Conservation (phyloP, 2,888 invertebrate species). For the Himalopsyche japonica region DNA sequence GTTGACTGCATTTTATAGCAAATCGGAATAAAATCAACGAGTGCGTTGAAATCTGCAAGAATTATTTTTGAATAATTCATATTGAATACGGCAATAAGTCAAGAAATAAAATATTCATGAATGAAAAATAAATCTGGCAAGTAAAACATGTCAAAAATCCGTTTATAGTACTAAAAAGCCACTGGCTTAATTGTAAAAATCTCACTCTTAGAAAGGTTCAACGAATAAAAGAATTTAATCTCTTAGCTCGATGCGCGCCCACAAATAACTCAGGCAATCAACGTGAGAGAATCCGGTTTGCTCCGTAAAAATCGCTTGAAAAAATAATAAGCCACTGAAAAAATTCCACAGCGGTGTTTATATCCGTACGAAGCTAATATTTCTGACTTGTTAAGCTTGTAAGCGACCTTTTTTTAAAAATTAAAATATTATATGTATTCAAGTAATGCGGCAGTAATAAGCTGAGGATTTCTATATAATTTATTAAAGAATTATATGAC, state of each 20-base stretch:
- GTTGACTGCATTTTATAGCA: too few species aligned
- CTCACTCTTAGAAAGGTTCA: neutral
- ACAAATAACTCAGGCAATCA: conserved; percentile 7
- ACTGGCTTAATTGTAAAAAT: neutral
- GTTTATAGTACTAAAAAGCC: neutral
- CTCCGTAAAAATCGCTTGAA: neutral
- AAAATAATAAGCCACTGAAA: neutral
- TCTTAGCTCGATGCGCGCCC: neutral
- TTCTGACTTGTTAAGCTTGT: neutral
- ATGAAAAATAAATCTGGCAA: neutral
- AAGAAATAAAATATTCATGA: neutral
- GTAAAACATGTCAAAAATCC: neutral
- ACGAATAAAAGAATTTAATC: conserved; percentile 1
- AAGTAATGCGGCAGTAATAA: too few species aligned
- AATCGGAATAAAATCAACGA: too few species aligned
- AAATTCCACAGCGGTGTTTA: neutral
- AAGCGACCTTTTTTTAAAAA: neutral
- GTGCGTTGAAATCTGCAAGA: too few species aligned
- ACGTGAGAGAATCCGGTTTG: neutral
- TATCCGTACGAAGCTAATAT: neutral
- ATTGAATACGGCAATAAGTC: neutral
- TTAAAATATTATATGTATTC: too few species aligned
- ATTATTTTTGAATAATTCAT: too few species aligned
- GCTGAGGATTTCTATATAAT: too few species aligned
- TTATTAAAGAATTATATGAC: too few species aligned